A percentile compares a stretch with the other conserved stretches of the same genome.
phyloP scores from a whole-genome alignment of 2,113 vertebrate genomes.

The Sebastes schlegelii region DNA sequence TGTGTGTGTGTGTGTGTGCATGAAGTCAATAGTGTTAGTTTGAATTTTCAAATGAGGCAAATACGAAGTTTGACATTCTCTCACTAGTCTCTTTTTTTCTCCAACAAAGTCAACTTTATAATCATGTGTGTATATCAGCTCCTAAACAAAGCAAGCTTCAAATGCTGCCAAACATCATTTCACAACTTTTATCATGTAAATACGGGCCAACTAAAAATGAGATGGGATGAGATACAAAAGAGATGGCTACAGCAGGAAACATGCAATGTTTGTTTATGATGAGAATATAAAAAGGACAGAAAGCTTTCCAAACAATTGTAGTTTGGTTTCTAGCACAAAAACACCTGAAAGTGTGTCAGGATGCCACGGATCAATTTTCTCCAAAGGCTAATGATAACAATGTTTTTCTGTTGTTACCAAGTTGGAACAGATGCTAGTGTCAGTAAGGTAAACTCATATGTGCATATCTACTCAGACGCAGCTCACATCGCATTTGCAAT shows the following conservation, averaged over 20 bases:
- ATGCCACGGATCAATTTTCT: neutral
- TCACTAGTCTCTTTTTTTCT: neutral
- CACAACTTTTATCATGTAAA: slow-evolving; percentile 14
- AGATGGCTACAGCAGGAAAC: neutral
- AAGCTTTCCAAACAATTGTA: slow-evolving; percentile 5
- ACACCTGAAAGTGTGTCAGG: neutral
- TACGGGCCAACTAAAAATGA: slow-evolving; percentile 22
- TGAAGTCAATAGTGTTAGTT: slow-evolving; percentile 20
- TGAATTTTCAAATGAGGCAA: slow-evolving; percentile 34
- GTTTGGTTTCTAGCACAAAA: slow-evolving; percentile 5
- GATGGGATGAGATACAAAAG: no score
- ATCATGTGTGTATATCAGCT: slow-evolving; percentile 14
- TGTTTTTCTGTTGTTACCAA: neutral
- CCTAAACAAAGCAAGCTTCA: slow-evolving; percentile 29
- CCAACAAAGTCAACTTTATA: slow-evolving; percentile 26
- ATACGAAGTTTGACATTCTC: slow-evolving; percentile 22
- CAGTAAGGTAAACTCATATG: no score
- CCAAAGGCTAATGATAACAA: neutral
- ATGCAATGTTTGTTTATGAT: neutral
- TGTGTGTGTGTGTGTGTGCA: neutral
- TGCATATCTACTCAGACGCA: neutral
- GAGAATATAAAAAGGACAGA: neutral
- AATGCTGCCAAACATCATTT: slow-evolving; percentile 48
- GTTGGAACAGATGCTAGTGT: neutral
- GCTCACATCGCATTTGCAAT: neutral